A percentile compares a stretch with the other conserved stretches of the same genome.
phyloP scores from a whole-genome alignment of 2,888 invertebrate genomes.

The Syritta pipiens region DNA sequence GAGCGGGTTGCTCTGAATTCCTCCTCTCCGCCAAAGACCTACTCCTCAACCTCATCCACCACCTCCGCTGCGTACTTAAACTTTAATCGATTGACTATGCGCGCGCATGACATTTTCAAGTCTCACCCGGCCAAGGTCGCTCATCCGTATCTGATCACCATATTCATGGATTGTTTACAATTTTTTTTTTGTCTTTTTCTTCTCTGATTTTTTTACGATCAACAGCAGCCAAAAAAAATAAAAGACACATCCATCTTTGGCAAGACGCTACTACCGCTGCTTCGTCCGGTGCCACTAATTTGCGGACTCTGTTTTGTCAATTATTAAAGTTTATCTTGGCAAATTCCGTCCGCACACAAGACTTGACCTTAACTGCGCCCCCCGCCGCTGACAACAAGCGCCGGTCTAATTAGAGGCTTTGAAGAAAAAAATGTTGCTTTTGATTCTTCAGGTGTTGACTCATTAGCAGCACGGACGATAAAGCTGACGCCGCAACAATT shows the following conservation, averaged over 20 bases:
- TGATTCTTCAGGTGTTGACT: slow-evolving; percentile 16
- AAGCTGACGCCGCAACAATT: slow-evolving; percentile 17
- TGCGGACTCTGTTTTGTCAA: slow-evolving; percentile 22
- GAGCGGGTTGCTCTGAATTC: slow-evolving; percentile 5
- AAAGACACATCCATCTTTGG: background rate
- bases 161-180: slow-evolving; percentile 40
- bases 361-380: background rate
- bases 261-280: slow-evolving; percentile 1
- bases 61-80: background rate
- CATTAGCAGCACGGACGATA: background rate
- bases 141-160: slow-evolving; percentile 29
- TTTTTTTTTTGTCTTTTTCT: slow-evolving; percentile 1
- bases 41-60: background rate
- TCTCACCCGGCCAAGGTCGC: slow-evolving; percentile 29
- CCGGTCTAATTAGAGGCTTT: slow-evolving; percentile 19
- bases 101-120: slow-evolving; percentile 40
- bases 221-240: background rate
- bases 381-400: background rate
- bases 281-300: slow-evolving; percentile 20
- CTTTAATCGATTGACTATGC: slow-evolving; percentile 22
- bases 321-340: background rate
- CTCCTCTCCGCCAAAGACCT: slow-evolving; percentile 3
- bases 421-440: slow-evolving; percentile 7
- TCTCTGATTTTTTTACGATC: background rate
- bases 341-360: background rate